Evolutionary conservation across 2,797 vertebrate species (phyloP).

Genomic region (Sebastes ruberrimus): DNA sequence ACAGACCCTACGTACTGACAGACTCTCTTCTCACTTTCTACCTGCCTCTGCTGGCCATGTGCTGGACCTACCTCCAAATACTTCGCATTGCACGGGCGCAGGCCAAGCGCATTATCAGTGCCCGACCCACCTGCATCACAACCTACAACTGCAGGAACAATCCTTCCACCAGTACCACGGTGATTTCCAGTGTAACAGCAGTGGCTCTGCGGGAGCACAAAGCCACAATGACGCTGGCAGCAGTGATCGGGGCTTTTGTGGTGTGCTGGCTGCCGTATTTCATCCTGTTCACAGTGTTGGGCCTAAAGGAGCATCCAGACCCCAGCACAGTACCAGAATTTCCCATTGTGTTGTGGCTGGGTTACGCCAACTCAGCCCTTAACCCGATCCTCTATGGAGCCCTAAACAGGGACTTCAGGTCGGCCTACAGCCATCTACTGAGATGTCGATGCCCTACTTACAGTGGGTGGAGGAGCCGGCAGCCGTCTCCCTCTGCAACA

Average conservation of each 20-base stretch:
- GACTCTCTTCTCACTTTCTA: conserved; percentile 93
- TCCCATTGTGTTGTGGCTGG: conserved; percentile 91
- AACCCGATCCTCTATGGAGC: conserved; percentile 94
- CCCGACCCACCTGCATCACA: conserved; percentile 66
- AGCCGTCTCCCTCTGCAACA: conserved; percentile 30
- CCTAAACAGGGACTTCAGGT: conserved; percentile 92
- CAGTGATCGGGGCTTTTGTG: conserved; percentile 91
- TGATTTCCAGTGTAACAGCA: conserved; percentile 67
- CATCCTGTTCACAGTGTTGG: conserved; percentile 89
- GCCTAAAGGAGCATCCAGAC: conserved; percentile 80
- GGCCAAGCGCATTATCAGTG: conserved; percentile 88
- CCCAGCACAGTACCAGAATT: conserved; percentile 67
- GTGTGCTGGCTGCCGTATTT: conserved; percentile 97
- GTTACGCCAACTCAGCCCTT: conserved; percentile 93
- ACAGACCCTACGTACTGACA: conserved; percentile 86
- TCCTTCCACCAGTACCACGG: conserved; percentile 32
- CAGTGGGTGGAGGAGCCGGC: conserved; percentile 35
- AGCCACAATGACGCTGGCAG: conserved; percentile 91
- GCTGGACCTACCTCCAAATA: conserved; percentile 90
- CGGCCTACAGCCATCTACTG: conserved; percentile 87
- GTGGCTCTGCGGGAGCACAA: conserved; percentile 91
- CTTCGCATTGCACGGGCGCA: conserved; percentile 91
- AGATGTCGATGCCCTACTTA: conserved; percentile 63
- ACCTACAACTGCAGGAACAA: conserved; percentile 55
- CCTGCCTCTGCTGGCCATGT: conserved; percentile 92